Conservation (phyloP, 2,888 invertebrate genomes). For the Luffia ferchaultella region DNA sequence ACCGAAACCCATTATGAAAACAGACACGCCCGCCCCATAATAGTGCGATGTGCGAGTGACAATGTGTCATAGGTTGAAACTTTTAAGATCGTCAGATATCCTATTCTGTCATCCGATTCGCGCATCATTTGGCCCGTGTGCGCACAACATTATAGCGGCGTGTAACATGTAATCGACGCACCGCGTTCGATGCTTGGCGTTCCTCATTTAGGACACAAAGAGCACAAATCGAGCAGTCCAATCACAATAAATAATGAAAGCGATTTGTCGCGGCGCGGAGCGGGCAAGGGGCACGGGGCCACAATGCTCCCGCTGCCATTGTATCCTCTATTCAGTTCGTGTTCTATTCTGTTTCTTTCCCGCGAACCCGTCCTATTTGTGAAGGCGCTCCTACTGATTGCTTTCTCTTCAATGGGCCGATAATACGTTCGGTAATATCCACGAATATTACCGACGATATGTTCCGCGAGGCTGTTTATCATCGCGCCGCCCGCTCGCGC, state of each 20-base stretch:
- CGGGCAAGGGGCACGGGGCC: not conserved
- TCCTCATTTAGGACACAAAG: not conserved
- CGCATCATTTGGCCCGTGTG: too few relatives aligned
- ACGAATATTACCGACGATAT: conserved; percentile 9
- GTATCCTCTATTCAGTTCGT: not conserved
- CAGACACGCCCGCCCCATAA: too few relatives aligned
- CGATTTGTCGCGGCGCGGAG: not conserved
- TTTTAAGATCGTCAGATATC: too few relatives aligned
- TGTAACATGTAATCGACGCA: too few relatives aligned
- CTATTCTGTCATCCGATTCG: too few relatives aligned
- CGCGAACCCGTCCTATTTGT: not conserved
- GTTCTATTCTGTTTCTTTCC: not conserved
- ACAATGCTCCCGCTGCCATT: not conserved
- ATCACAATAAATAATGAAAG: conserved; percentile 1
- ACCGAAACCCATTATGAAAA: too few relatives aligned
- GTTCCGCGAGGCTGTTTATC: conserved; percentile 21
- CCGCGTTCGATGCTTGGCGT: too few relatives aligned
- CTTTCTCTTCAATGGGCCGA: not conserved
- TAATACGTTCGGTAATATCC: not conserved
- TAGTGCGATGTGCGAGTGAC: too few relatives aligned
- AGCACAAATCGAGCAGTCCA: not conserved
- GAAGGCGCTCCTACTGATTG: not conserved
- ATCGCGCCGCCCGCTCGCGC: conserved; percentile 16
- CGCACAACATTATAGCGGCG: too few relatives aligned
- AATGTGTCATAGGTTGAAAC: too few relatives aligned